Conservation (phyloP, 2,113 vertebrate genomes). For the Phodopus roborovskii region DNA sequence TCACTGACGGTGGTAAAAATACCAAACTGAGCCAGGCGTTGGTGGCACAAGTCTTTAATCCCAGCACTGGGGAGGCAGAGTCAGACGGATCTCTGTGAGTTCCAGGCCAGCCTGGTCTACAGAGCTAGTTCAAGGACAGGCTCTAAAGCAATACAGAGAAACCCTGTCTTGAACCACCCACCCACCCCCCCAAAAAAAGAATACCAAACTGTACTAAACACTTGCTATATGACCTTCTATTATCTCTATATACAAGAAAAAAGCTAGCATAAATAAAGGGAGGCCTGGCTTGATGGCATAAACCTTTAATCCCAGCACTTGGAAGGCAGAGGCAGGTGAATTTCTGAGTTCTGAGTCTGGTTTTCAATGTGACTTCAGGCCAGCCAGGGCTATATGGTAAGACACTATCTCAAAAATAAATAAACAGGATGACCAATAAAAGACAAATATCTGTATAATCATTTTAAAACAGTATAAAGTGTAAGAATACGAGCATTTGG, state of each 20-base stretch:
- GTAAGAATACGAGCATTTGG: background rate
- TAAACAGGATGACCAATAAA: background rate
- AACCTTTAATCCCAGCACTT: background rate
- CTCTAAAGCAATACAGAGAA: too few relatives aligned
- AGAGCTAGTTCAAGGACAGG: too few relatives aligned
- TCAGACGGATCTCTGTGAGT: too few relatives aligned
- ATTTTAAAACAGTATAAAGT: slow-evolving; percentile 15
- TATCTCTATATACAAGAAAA: background rate
- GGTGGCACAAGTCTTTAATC: too few relatives aligned
- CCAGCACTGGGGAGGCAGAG: too few relatives aligned
- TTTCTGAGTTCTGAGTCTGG: background rate
- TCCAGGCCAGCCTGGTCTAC: too few relatives aligned
- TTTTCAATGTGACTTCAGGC: background rate
- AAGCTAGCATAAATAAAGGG: background rate
- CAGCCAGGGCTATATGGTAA: background rate
- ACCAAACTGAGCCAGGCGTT: background rate
- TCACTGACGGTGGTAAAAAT: slow-evolving; percentile 22
- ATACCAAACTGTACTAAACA: background rate
- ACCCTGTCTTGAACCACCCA: too few relatives aligned
- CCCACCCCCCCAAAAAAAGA: too few relatives aligned
- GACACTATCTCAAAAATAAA: background rate
- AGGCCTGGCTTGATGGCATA: background rate
- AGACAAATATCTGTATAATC: background rate
- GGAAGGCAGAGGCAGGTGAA: background rate
- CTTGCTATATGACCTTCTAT: background rate